Base-by-base conservation (phyloP, 2,113 vertebrate species). In the Mixornis gularis region DNA sequence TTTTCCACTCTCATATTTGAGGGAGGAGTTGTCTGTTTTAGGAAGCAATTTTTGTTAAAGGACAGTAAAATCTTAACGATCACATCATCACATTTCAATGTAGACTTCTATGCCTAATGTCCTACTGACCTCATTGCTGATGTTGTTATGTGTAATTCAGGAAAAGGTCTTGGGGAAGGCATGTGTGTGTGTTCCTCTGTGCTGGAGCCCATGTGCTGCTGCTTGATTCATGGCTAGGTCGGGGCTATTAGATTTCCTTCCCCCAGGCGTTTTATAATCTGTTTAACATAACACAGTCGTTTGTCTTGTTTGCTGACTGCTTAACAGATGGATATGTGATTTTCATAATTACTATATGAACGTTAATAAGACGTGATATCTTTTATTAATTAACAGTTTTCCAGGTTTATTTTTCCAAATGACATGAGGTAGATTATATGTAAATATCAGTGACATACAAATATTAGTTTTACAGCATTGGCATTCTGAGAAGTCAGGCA, bases 291-390 rank as follows among this genome's bases (percentile, higher is more conserved):
- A 98, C 97, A 93, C 91, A 97, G 96, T 95, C 97, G 84, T 98
- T 98, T 98, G 97, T 99, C 98, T 98, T 98, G 98, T 98, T 98
- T 98, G 98, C 96, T 95, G 96, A 96, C 96, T 97, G 68, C 82
- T 96, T 97, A 96, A 90, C 95, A 97, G 97, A 97, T 96, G 96
- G 96, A 97, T 97, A 97, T 98, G 96, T 95, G 97, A 93, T 95
- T 95, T 97, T 94, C 6, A 34, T 97, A 97, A 97, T 97, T 97
- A 95, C 94, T 95, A 17, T 90, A 90, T 81, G 95, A 95, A 95
- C 20, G 2, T 91, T 98, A 98, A 98, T 98, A 98, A 96, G 96
- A 97, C 10, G 44, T 95, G 97, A 96, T 97, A 96, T 97, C 94
- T 97, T 97, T 97, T 97, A 97, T 97, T 98, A 98, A 97, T 97